Evolutionary conservation across 1,140 invertebrate genomes (phyloP).

Genomic region (Ceratitis capitata): DNA sequence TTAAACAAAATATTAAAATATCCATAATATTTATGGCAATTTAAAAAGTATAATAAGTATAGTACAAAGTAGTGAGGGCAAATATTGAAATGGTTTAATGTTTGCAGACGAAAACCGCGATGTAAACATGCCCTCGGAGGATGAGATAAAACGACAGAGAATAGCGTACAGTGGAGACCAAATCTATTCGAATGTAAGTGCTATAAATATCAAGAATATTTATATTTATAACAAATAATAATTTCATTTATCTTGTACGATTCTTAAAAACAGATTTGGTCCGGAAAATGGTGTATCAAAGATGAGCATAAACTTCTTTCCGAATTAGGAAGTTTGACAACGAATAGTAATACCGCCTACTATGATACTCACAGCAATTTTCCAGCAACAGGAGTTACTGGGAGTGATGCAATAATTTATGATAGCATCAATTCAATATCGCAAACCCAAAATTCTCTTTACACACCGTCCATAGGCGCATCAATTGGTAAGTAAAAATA

Average conservation of each 20-base stretch:
- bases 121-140: constrained; percentile 83
- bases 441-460: constrained; percentile 77
- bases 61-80: too few relatives aligned
- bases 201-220: not conserved
- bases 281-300: constrained; percentile 87
- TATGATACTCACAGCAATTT: constrained; percentile 73
- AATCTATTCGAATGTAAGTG: constrained; percentile 86
- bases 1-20: too few relatives aligned
- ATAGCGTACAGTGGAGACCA: constrained; percentile 90
- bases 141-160: constrained; percentile 86
- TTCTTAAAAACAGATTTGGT: constrained; percentile 75
- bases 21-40: too few relatives aligned
- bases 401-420: constrained; percentile 68
- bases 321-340: constrained; percentile 75
- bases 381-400: constrained; percentile 67
- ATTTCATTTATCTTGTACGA: not conserved
- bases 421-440: constrained; percentile 80
- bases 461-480: constrained; percentile 78
- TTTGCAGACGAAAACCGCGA: constrained; percentile 81
- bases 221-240: not conserved
- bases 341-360: constrained; percentile 66
- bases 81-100: too few relatives aligned
- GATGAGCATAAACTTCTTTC: constrained; percentile 87
- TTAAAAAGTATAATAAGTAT: too few relatives aligned
- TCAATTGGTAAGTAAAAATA: constrained; percentile 74